Base-by-base conservation (phyloP, 2,797 vertebrate species). In the Nothura maculosa region DNA sequence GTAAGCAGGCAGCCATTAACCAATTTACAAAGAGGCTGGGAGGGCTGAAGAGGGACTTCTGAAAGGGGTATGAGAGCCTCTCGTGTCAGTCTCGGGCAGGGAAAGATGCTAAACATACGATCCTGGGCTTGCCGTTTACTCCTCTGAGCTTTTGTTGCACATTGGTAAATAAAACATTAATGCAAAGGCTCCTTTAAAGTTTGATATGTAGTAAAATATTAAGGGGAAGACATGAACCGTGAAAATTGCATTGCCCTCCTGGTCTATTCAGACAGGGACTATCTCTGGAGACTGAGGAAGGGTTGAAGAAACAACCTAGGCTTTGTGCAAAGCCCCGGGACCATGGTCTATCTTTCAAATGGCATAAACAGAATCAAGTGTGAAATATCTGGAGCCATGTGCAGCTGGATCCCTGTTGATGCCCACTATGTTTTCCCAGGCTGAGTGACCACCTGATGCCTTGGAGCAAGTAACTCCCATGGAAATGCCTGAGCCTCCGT, bases 161-260 rank as follows among this genome's bases (percentile, higher is more conserved):
- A 10, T 61, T 64, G 82, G 34, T 85, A 94, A 94, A 94, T 78
- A 89, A 96, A 92, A 92, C 47, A 75, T 83, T 83, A 90, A 93
- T 38, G 60, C 85, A 92, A 80, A 20, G 42, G 60, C 27, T 83
- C 30, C 50, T 90, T 92, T 78, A 87, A 93, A 90, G 22, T 25
- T 80, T 62, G 69, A 84, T 63, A 75, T 27, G 55, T 74, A 73
- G 72, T 79, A 50, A 87, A 87, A 92, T 82, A 94, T 40, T 75
- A 85, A 72, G 57, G 77, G 10, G 27, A 90, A 85, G 72, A 93
- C 34, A 75, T 64, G 78, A 85, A 77, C 38, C 48, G 25, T 79
- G 75, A 82, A 93, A 90, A 78, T 42, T 2, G 4, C 30, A 62
- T 18, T 69, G 62, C 34, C 10, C 15, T 22, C 47, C 30, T 75